phyloP scores from a whole-genome alignment of 2,113 vertebrate species.

The Ammodytes dubius region DNA sequence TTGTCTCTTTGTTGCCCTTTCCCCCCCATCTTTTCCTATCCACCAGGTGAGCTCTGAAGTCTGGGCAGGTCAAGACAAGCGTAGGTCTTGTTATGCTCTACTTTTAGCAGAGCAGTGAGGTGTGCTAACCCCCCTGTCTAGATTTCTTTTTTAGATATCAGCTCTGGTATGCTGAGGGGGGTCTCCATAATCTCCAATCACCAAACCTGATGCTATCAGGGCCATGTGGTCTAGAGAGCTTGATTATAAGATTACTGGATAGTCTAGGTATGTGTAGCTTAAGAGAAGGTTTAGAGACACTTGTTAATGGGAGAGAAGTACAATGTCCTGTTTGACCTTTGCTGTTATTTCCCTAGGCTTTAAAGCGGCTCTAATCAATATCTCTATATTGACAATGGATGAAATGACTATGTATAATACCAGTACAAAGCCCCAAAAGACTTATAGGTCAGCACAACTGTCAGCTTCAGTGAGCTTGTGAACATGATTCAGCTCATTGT shows the following conservation, averaged over 20 bases:
- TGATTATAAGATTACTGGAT: slow-evolving; percentile 2
- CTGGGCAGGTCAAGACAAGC: slow-evolving; percentile 68
- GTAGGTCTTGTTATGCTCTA: slow-evolving; percentile 46
- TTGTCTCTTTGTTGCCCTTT: slow-evolving; percentile 5
- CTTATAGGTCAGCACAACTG: too few species aligned
- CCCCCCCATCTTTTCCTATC: slow-evolving; percentile 12
- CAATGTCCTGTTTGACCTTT: background rate
- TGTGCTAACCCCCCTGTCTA: slow-evolving; percentile 33
- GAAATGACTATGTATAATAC: background rate
- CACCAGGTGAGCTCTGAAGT: slow-evolving; percentile 51
- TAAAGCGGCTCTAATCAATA: background rate
- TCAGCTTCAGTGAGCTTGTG: background rate
- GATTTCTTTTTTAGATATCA: slow-evolving; percentile 37
- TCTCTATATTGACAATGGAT: background rate
- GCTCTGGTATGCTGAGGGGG: background rate
- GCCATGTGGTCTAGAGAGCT: background rate
- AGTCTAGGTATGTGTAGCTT: background rate
- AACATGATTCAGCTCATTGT: too few species aligned
- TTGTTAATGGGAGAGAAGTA: background rate
- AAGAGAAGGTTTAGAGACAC: background rate
- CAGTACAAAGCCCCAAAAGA: too few species aligned
- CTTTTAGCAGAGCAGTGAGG: slow-evolving; percentile 49
- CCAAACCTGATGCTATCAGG: slow-evolving; percentile 28
- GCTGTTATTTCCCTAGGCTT: background rate
- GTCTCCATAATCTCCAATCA: slow-evolving; percentile 14